Conservation (phyloP, 2,113 vertebrate species). For the human region DNA sequence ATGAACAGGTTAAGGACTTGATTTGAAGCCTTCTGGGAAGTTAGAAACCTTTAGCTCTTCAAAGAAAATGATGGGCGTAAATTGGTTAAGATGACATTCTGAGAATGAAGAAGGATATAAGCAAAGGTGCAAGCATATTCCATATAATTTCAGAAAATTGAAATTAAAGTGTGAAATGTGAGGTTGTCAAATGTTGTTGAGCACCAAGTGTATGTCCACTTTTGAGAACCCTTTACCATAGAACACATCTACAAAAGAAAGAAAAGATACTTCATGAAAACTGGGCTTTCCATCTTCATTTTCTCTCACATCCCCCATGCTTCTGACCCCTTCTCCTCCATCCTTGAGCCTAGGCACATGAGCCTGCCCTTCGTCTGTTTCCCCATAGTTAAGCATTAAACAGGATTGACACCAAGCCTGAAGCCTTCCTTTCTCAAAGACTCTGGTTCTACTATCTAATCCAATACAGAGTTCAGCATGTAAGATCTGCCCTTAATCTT, state of each 20-base stretch:
- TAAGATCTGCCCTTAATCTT: conserved; percentile 6
- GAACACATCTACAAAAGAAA: background rate
- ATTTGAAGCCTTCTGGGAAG: background rate
- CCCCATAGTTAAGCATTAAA: background rate
- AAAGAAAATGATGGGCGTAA: background rate
- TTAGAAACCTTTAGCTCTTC: conserved; percentile 1
- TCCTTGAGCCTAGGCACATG: background rate
- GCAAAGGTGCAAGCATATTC: background rate
- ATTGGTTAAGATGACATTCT: conserved; percentile 19
- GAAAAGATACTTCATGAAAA: background rate
- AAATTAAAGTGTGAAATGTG: conserved; percentile 23
- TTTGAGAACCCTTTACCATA: conserved; percentile 19
- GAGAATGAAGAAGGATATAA: background rate
- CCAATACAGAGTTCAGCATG: background rate
- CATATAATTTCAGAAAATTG: conserved; percentile 25
- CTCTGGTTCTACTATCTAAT: background rate
- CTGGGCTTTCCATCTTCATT: background rate
- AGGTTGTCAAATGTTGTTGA: background rate
- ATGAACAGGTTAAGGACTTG: background rate
- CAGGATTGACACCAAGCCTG: background rate
- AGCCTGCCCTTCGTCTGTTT: background rate
- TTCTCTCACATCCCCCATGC: background rate
- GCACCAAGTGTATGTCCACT: background rate
- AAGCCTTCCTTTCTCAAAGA: background rate
- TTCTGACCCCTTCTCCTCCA: background rate